Evolutionary conservation across 2,113 vertebrate species (phyloP), one percentile per base, ranked within the genome.

Genomic region (Larimichthys polyactis): DNA sequence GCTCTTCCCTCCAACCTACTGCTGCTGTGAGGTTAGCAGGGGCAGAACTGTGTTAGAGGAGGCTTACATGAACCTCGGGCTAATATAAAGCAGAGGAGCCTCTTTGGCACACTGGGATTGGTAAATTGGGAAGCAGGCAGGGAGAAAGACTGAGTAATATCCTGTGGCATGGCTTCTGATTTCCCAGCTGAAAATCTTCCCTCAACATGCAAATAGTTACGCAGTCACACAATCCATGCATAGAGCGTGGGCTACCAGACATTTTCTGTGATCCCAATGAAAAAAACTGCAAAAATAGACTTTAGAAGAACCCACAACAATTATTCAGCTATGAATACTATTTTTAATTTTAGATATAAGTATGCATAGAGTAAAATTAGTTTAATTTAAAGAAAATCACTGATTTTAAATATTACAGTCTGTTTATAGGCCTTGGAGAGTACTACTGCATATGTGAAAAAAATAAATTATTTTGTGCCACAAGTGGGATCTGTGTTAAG

Each of bases 81-180:
- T 94, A 94, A 94, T 93, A 87, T 74, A 74, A 93, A 93, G 91
- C 90, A 93, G 89, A 92, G 81, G 29, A 67, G 84, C 69, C 76
- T 65, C 71, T 73, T 83, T 87, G 87, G 89, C 90, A 88, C 83
- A 85, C 84, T 78, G 64, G 72, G 75, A 88, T 85, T 83, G 84
- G 81, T 51, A 87, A 91, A 85, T 52, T 79, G 71, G 68, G 83
- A 90, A 74, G 78, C 76, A 87, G 80, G 83, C 79, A 46, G 71
- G 48, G 84, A 88, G 79, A 87, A 76, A 88, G 81, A 87, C 78
- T 79, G 78, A 90, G 90, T 92, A 95, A 95, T 94, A 91, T 94
- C 91, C 91, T 94, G 92, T 92, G 90, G 88, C 76, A 85, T 60
- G 75, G 89, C 83, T 83, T 88, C 67, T 89, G 80, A 89, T 85